phyloP scores from a whole-genome alignment of 1,140 invertebrate genomes.

The Listronotus bonariensis region DNA sequence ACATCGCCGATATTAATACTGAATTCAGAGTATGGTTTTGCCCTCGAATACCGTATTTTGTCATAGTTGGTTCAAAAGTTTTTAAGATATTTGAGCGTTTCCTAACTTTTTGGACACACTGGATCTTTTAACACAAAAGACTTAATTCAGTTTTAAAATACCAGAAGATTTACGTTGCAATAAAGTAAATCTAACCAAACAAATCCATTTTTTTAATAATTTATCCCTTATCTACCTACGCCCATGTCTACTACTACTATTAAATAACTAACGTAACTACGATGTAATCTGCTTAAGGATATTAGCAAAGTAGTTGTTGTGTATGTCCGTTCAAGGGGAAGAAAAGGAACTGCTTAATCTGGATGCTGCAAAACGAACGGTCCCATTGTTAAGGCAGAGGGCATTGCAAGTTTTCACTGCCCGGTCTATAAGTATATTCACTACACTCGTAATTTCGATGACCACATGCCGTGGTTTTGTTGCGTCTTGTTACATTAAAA shows the following conservation, averaged over 20 bases:
- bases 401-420: conserved; percentile 15
- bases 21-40: too few relatives aligned
- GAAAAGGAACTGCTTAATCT: conserved; percentile 41
- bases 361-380: conserved; percentile 38
- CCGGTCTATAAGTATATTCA: conserved; percentile 5
- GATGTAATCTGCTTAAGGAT: conserved; percentile 45
- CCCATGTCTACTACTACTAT: conserved; percentile 13
- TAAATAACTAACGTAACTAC: conserved; percentile 36
- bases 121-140: too few relatives aligned
- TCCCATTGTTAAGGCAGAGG: conserved; percentile 20
- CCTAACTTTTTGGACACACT: too few relatives aligned
- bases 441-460: conserved; percentile 25
- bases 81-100: too few relatives aligned
- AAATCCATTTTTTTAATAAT: too few relatives aligned
- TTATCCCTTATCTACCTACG: conserved; percentile 11
- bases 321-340: conserved; percentile 38
- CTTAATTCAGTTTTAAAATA: too few relatives aligned
- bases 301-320: conserved; percentile 43
- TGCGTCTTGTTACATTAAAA: conserved; percentile 22
- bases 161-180: too few relatives aligned
- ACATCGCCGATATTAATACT: too few relatives aligned
- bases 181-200: too few relatives aligned
- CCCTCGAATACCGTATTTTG: too few relatives aligned
- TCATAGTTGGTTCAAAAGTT: too few relatives aligned
- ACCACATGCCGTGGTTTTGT: conserved; percentile 28